Percentiles rank a stretch among this genome's conserved stretches.
phyloP scores from a whole-genome alignment of 2,797 vertebrate genomes.

The Spinibarbus caldwelli region DNA sequence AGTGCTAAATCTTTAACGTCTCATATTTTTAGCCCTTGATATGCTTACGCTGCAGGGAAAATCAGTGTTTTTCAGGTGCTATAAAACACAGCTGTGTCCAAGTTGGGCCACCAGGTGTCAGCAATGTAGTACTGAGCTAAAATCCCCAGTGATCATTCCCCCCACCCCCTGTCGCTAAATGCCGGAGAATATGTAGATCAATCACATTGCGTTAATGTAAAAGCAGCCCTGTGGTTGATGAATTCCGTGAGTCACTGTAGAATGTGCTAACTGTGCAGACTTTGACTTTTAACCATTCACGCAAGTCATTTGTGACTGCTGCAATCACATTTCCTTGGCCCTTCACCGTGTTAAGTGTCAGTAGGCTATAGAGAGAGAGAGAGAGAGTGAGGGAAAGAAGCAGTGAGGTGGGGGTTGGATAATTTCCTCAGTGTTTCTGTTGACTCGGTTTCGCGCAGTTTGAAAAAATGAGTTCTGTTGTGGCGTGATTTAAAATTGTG shows the following conservation, averaged over 20 bases:
- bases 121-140: constrained; percentile 68
- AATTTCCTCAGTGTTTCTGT: constrained; percentile 55
- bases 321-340: constrained; percentile 80
- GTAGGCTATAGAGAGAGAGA: constrained; percentile 26
- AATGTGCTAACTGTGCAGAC: constrained; percentile 84
- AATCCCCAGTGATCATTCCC: constrained; percentile 63
- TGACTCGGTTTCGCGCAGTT: constrained; percentile 61
- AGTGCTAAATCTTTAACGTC: background rate
- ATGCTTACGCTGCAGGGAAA: background rate
- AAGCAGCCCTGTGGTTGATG: constrained; percentile 76
- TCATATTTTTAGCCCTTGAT: constrained; percentile 9
- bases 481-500: constrained; percentile 65
- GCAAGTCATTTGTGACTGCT: constrained; percentile 78
- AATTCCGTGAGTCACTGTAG: constrained; percentile 79
- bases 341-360: constrained; percentile 74
- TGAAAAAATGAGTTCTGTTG: constrained; percentile 63
- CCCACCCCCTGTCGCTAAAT: constrained; percentile 57
- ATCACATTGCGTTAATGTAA: constrained; percentile 78
- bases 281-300: constrained; percentile 73
- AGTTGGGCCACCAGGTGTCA: constrained; percentile 79
- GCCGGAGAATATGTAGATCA: constrained; percentile 79
- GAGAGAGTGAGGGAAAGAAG: constrained; percentile 33
- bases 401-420: constrained; percentile 55
- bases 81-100: constrained; percentile 59
- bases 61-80: background rate